Base-by-base conservation (phyloP, 2,888 invertebrate species). In the Melieria omissa region DNA sequence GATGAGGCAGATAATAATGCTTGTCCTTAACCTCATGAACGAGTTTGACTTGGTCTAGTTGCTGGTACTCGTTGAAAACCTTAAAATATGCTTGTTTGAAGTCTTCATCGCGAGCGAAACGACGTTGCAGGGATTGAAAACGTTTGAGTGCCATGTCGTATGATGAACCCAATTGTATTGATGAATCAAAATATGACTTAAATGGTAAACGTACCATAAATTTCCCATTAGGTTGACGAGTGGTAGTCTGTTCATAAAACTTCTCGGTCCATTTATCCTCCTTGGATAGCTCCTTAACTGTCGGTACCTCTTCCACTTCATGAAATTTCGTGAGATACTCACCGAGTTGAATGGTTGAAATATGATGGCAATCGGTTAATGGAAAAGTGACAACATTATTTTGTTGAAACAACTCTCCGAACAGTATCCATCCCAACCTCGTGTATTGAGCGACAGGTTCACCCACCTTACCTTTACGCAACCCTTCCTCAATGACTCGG, bases 391-490 rank as follows among this genome's bases (percentile, higher is more conserved):
- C 10, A 47, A 54, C 16, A 42, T 64, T 41, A 61, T 65, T 49
- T 42, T 65, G 64, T 41, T 72, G 60, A 65, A 64, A 49, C 6
- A 68, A 12, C 67, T 67, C 42, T 42, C 71, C 71, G 9, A 71
- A 71, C 61, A 74, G 5, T 46, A 71, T 71, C 63, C 71, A 69
- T 4, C 71, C 68, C n/a, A 71, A 68, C 7, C 45, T 12, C 0
- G 72, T 68, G 45, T 45, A n/a, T 64, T 71, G 70, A 52, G 70
- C 70, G 4, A 73, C 67, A 5, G 62, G 62, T 16, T 63, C 62
- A 3, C 62, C 62, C 5, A 47, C 4, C 52, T 65, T 47, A 10
- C 70, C 70, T 62, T 70, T 73, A 52, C 55, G 44, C 46, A 73
- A 14, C n/a, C 70, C 63, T n/a, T 66, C 42, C 16, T 70, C 66